phyloP scores from a whole-genome alignment of 2,113 vertebrate species.

The Alouatta palliata region DNA sequence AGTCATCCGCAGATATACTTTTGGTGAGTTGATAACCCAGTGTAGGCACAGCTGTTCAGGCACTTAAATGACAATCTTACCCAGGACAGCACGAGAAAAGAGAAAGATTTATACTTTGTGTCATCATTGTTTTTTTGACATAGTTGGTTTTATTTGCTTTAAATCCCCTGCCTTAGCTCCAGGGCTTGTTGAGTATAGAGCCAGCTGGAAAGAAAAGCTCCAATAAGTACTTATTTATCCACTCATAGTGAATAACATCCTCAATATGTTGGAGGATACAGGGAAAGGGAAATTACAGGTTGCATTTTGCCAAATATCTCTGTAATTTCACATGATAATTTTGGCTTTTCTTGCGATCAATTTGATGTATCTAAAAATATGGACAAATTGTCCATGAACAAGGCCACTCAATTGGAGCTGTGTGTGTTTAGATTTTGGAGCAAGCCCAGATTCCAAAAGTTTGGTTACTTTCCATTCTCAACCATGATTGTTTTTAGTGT shows the following conservation, averaged over 20 bases:
- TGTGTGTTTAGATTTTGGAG: slow-evolving; percentile 55
- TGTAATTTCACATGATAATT: slow-evolving; percentile 39
- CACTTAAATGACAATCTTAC: slow-evolving; percentile 33
- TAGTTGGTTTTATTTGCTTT: slow-evolving; percentile 6
- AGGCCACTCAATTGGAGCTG: neutral
- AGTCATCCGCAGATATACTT: neutral
- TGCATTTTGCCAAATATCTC: slow-evolving; percentile 50
- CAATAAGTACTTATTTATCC: neutral
- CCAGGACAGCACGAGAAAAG: neutral
- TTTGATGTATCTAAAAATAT: slow-evolving; percentile 24
- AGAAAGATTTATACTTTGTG: neutral
- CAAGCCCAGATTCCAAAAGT: slow-evolving; percentile 41
- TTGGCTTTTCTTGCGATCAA: neutral
- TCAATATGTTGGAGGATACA: slow-evolving; percentile 19
- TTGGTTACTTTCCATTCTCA: slow-evolving; percentile 35
- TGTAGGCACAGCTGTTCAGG: neutral
- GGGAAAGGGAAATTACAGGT: slow-evolving; percentile 57
- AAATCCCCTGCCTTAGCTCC: neutral
- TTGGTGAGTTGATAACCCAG: neutral
- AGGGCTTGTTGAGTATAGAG: neutral
- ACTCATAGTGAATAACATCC: neutral
- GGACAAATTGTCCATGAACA: neutral
- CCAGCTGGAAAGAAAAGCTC: neutral
- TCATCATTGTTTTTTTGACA: neutral
- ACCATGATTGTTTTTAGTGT: neutral